Evolutionary conservation across 2,888 invertebrate species (phyloP).

Genomic region (Dexiosoma caninum): DNA sequence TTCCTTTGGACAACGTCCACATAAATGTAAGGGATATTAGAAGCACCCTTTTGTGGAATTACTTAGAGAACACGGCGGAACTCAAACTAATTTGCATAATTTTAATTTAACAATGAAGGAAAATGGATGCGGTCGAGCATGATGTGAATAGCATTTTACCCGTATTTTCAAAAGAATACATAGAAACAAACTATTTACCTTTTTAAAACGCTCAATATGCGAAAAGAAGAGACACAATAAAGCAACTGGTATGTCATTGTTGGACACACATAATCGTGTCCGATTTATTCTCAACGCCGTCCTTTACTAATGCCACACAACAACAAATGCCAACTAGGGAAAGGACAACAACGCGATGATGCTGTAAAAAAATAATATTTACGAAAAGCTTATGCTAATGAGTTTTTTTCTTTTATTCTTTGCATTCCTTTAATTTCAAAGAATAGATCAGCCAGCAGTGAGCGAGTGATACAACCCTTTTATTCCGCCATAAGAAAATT

Average conservation of each 20-base stretch:
- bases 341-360: slow-evolving; percentile 55
- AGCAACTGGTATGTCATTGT: slow-evolving; percentile 55
- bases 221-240: not conserved
- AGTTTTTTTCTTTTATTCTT: not conserved
- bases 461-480: slow-evolving; percentile 45
- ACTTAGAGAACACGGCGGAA: not conserved
- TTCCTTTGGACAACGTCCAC: slow-evolving; percentile 63
- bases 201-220: not conserved
- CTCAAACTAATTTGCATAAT: slow-evolving; percentile 59
- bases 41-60: slow-evolving; percentile 54
- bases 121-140: slow-evolving; percentile 59
- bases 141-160: slow-evolving; percentile 12
- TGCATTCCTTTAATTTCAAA: not conserved
- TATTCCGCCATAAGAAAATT: not conserved
- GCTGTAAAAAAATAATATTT: slow-evolving; percentile 42
- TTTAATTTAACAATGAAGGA: slow-evolving; percentile 19
- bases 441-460: not conserved
- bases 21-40: slow-evolving; percentile 33
- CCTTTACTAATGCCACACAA: slow-evolving; percentile 13
- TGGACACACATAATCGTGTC: slow-evolving; percentile 53
- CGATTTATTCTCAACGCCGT: slow-evolving; percentile 51
- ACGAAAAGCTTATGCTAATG: slow-evolving; percentile 60
- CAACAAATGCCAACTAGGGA: not conserved
- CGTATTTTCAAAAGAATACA: not conserved
- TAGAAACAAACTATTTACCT: slow-evolving; percentile 32